A percentile compares a stretch with the other conserved stretches of the same genome.
Conservation (phyloP, 2,888 invertebrate genomes). For the Sphaerophoria rueppellii region DNA sequence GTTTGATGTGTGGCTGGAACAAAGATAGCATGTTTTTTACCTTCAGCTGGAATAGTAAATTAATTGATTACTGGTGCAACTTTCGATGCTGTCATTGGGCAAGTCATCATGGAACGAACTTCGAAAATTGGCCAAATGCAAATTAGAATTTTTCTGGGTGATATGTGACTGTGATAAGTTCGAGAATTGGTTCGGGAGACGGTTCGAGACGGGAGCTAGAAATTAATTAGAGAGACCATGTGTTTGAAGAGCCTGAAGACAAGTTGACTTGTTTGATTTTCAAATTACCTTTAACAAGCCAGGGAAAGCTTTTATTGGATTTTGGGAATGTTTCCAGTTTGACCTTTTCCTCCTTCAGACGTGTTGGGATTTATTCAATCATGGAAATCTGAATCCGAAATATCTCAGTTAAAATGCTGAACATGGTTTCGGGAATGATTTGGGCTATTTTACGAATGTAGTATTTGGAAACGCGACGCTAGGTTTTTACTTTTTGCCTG, state of each 20-base stretch:
- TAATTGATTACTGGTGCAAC: conserved; percentile 81
- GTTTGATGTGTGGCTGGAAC: conserved; percentile 88
- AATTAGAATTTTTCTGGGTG: conserved; percentile 84
- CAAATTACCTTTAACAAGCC: conserved; percentile 90
- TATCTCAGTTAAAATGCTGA: no score
- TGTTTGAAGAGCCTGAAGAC: conserved; percentile 60
- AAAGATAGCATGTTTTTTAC: conserved; percentile 85
- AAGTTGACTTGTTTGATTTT: no score
- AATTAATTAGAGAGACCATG: not conserved
- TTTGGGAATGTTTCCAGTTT: conserved; percentile 92
- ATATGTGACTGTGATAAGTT: conserved; percentile 89
- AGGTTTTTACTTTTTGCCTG: no score
- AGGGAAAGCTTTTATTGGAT: conserved; percentile 89
- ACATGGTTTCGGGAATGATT: no score
- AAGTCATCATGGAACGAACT: conserved; percentile 90
- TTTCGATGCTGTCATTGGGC: conserved; percentile 75
- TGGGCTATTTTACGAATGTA: no score
- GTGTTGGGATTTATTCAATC: no score
- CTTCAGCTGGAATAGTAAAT: conserved; percentile 85
- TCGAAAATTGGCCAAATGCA: conserved; percentile 93
- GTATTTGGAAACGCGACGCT: no score
- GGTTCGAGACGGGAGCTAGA: conserved; percentile 85
- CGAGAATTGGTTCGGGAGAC: conserved; percentile 85
- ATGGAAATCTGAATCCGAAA: no score
- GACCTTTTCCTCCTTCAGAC: conserved; percentile 81